These are phyloP conservation scores for Esox masquinongy DNA, from an alignment of 2,797 vertebrate genomes.

Conservation along the genomic window DNA sequence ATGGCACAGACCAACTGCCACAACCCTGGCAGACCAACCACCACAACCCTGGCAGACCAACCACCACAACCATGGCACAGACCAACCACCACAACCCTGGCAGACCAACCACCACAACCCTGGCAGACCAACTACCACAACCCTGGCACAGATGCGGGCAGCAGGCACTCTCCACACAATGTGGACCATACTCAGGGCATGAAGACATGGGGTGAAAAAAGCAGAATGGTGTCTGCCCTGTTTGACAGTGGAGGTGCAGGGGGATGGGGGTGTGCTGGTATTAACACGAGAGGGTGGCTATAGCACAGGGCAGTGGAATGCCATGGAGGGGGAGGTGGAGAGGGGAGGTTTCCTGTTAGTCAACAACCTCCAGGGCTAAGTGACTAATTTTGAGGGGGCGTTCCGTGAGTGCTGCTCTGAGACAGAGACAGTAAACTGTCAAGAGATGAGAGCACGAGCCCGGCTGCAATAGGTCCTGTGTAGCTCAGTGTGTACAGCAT, in stretches of 20 bases:
- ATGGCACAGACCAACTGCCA: no score
- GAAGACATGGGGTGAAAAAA: not conserved
- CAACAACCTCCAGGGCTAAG: constrained; percentile 71
- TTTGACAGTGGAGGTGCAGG: not conserved
- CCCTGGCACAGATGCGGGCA: not conserved
- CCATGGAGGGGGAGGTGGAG: constrained; percentile 57
- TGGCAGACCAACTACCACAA: no score
- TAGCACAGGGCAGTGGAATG: constrained; percentile 71
- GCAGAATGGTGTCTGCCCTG: not conserved
- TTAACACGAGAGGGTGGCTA: constrained; percentile 29
- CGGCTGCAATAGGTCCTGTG: no score
- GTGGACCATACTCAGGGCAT: not conserved
- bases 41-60: no score
- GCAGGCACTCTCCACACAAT: not conserved
- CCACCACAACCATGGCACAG: no score
- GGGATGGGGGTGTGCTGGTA: not conserved
- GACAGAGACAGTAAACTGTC: not conserved
- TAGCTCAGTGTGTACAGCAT: no score
- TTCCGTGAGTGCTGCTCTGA: not conserved
- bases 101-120: no score
- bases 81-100: no score
- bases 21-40: no score
- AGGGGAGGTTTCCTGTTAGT: constrained; percentile 71
- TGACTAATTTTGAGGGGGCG: constrained; percentile 54
- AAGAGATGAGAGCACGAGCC: not conserved